Percentiles rank a stretch among this genome's conserved stretches.
These are phyloP conservation scores for Dinoponera quadriceps DNA, from an alignment of 1,140 invertebrate species.

Conservation along the genomic window DNA sequence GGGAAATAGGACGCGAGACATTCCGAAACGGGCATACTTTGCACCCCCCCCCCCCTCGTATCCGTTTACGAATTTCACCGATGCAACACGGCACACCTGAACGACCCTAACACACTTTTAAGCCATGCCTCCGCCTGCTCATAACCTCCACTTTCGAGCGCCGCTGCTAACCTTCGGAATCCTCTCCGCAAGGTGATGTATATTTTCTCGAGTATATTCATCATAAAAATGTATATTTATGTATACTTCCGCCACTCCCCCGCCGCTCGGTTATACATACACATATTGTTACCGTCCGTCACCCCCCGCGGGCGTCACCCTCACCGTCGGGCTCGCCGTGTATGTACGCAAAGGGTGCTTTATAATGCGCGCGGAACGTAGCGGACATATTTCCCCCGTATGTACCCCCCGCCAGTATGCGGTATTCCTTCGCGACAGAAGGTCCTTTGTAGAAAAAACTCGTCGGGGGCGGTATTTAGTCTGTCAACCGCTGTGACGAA, in stretches of 20 bases:
- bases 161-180: conserved; percentile 50
- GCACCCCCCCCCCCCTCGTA: conserved; percentile 19
- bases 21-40: conserved; percentile 42
- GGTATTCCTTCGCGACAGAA: conserved; percentile 28
- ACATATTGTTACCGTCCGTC: conserved; percentile 69
- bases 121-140: neutral
- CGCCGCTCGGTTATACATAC: conserved; percentile 54
- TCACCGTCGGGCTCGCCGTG: conserved; percentile 55
- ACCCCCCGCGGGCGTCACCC: conserved; percentile 12
- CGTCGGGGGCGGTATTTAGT: conserved; percentile 73
- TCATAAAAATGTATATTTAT: conserved; percentile 78
- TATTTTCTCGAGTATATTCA: conserved; percentile 67
- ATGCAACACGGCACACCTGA: conserved; percentile 38
- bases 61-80: conserved; percentile 54
- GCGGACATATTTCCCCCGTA: conserved; percentile 64
- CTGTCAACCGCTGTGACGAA: conserved; percentile 73
- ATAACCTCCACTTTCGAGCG: conserved; percentile 14
- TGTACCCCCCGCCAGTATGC: conserved; percentile 6
- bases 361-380: conserved; percentile 56
- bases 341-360: conserved; percentile 49
- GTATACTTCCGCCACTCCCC: conserved; percentile 57
- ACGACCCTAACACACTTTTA: neutral
- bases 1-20: conserved; percentile 45
- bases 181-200: conserved; percentile 37
- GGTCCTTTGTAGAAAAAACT: conserved; percentile 66